Evolutionary conservation across 2,113 vertebrate species (phyloP), one percentile per base, ranked within the genome.

Genomic region (Camelus bactrianus): DNA sequence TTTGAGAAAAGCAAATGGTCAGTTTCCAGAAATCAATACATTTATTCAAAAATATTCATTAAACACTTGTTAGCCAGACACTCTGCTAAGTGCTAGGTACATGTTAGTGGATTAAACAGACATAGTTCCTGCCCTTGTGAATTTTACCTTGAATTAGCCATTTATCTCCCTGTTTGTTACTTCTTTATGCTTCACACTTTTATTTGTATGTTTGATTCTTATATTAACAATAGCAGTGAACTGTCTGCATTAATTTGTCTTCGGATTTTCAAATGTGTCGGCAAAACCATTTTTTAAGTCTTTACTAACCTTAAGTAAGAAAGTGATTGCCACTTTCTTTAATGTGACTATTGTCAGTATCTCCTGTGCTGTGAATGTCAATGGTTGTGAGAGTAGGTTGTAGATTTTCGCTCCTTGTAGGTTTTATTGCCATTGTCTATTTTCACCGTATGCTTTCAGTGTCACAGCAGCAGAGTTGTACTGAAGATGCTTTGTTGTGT

Each of bases 401-500:
- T 91, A 3, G 26, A 19, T 97, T 97, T 91, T 86, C 52, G 38
- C 91, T 91, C 42, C 93, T 14, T 46, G 62, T 86, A 79, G 89
- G 42, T 77, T 96, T 95, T 97, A 52, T 50, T 54, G 80, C 58
- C 81, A 84, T 84, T 97, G 92, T 83, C 84, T 96, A 9, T 95
- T 83, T 96, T 94, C 94, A 90, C 93, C 97, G 4, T 97, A 35
- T 96, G 70, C 94, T 97, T 96, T 96, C 81, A 82, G 91, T 97
- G 91, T 98, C 92, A 96, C 87, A 95, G 82, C n/a, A 65, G 96
- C 89, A 96, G 6, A 89, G 90, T 91, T 97, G 83, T 91, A 97
- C 72, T 96, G 87, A 98, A 91, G 94, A 96, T 97, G 62, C 81
- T 96, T 86, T 97, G 89, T 97, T 93, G 79, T 97, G 67, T 93